phyloP scores from a whole-genome alignment of 2,113 vertebrate species.

The Melozone crissalis region DNA sequence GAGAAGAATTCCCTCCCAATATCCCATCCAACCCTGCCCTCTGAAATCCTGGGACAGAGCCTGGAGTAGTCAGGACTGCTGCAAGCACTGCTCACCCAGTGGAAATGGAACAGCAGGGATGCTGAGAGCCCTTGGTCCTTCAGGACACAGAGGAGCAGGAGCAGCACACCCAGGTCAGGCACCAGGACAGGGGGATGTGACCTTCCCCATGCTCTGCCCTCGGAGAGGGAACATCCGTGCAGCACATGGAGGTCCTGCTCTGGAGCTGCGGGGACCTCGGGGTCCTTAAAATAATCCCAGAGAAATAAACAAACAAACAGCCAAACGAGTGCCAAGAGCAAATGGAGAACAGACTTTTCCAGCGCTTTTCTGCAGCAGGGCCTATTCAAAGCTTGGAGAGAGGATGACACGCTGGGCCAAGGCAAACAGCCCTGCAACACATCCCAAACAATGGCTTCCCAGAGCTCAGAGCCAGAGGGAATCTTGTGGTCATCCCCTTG shows the following conservation, averaged over 20 bases:
- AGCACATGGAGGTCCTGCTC: neutral
- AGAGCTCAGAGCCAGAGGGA: constrained; percentile 51
- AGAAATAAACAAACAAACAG: constrained; percentile 66
- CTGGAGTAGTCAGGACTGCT: neutral
- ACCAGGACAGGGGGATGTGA: accelerated
- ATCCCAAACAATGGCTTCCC: constrained; percentile 62
- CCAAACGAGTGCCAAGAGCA: constrained; percentile 14
- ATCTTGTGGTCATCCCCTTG: constrained; percentile 57
- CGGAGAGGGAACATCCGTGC: neutral
- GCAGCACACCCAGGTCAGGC: neutral
- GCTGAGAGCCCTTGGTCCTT: neutral
- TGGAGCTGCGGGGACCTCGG: constrained; percentile 5
- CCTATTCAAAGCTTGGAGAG: constrained; percentile 40
- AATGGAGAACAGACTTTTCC: constrained; percentile 54
- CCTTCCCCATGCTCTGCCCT: neutral
- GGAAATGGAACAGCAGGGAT: neutral
- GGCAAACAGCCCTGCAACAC: constrained; percentile 59
- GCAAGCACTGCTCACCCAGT: accelerated
- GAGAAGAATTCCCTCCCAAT: neutral
- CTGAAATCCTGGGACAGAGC: neutral
- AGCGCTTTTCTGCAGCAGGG: constrained; percentile 42
- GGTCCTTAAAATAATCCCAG: constrained; percentile 57
- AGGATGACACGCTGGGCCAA: constrained; percentile 61
- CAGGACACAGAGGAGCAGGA: neutral
- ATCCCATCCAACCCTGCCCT: neutral